Base-by-base conservation (phyloP, 2,888 invertebrate genomes). In the Therioaphis trifolii region DNA sequence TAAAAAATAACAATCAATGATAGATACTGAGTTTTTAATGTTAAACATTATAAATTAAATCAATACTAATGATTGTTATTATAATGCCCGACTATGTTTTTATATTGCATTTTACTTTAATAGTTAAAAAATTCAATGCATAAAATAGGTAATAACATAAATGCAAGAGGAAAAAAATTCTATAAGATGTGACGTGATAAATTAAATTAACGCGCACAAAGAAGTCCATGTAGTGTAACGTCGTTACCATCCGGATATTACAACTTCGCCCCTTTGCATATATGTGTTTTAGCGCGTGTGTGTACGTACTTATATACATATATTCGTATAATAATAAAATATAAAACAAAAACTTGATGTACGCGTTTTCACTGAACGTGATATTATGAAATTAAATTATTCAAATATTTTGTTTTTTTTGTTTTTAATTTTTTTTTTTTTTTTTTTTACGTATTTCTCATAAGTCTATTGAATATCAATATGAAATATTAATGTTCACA, bases 181-280 rank as follows among this genome's bases (percentile, higher is more conserved):
- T 21, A 72, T 52, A 61, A 68, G 52, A 21, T 5, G 66, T 5
- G 66, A 21, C 24, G 77, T 40, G 66, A 78, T 78, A 78, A 78
- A 78, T 68, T 78, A 40, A 66, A 78, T 78, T 52, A 68, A 35
- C 15, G 75, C 9, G 66, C 66, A 35, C 63, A 66, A 78, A 78
- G 52, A 68, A 66, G 49, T 77, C 77, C 21, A 43, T 15, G 18
- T 29, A 14, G 21, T 15, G 29, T 76, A 78, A 78, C 40, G 66
- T 68, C 66, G 52, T 68, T 52, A 77, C 77, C 35, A 21, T 77
- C 77, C 52, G 66, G 77, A 78, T 78, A 78, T 78, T 78, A 78
- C 77, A 9, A 78, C 66, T 74, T 55, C 29, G 14, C 72, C 35
- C n/a, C 72, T 74, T n/a, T 35, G 15, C 11, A 4, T 35, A 35